phyloP scores from a whole-genome alignment of 2,113 vertebrate genomes.

The Amazona guildingii region DNA sequence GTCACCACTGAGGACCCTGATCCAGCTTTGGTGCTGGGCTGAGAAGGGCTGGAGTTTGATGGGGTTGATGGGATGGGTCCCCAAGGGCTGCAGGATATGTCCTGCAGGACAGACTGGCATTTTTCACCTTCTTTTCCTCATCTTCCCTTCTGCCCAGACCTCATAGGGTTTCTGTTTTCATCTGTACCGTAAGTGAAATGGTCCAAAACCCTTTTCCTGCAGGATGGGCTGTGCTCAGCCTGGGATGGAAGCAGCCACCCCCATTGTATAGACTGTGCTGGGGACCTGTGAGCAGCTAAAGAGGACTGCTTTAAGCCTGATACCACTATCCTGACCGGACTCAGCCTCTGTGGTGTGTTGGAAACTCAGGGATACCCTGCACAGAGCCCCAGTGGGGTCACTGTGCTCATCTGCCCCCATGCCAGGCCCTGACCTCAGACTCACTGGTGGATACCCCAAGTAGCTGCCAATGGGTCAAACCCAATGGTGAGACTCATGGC shows the following conservation, averaged over 20 bases:
- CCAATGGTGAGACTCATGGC: rapidly evolving
- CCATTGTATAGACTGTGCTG: not conserved
- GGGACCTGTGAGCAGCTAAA: not conserved
- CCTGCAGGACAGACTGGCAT: not conserved
- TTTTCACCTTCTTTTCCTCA: not conserved
- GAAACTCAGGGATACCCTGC: not conserved
- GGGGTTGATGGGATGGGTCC: not conserved
- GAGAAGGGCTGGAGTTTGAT: not conserved
- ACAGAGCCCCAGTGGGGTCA: rapidly evolving
- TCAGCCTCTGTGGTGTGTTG: not conserved
- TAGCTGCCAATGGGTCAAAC: not conserved
- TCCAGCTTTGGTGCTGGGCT: not conserved
- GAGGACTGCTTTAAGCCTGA: not conserved
- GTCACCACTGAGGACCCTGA: not conserved
- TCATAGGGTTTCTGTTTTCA: not conserved
- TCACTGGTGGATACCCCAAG: rapidly evolving
- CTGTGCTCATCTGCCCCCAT: not conserved
- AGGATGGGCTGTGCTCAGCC: not conserved
- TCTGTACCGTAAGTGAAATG: not conserved
- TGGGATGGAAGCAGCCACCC: rapidly evolving
- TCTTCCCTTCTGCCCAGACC: not conserved
- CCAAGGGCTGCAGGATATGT: rapidly evolving
- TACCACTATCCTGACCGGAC: rapidly evolving
- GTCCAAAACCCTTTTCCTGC: not conserved
- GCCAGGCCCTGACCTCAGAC: not conserved